A percentile compares a stretch with the other conserved stretches of the same genome.
These are phyloP conservation scores for Carassius gibelio DNA, from an alignment of 2,113 vertebrate genomes.

Conservation along the genomic window DNA sequence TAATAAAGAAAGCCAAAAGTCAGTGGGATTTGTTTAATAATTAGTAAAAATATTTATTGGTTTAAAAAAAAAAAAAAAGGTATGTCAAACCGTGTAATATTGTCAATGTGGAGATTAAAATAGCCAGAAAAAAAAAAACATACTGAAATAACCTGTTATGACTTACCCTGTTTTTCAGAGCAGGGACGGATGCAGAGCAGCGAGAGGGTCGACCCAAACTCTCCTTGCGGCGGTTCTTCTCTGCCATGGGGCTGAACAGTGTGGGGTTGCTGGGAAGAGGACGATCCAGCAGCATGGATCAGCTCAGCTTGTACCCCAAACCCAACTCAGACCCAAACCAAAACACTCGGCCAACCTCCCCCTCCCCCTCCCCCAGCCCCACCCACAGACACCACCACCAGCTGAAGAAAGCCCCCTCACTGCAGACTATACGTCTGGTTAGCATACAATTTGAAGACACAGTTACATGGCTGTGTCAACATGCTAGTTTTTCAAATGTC, in stretches of 20 bases:
- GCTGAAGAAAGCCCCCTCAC: slow-evolving; percentile 78
- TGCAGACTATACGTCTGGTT: slow-evolving; percentile 82
- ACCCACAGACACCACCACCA: accelerated
- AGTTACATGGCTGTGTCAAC: background rate
- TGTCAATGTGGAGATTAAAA: too few species aligned
- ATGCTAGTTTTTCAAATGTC: background rate
- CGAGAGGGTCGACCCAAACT: slow-evolving; percentile 57
- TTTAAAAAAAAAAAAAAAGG: too few species aligned
- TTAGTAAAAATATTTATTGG: too few species aligned
- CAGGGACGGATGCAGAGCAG: slow-evolving; percentile 1
- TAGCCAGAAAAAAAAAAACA: too few species aligned
- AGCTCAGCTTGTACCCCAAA: slow-evolving; percentile 48
- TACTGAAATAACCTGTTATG: background rate
- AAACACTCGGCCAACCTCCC: background rate
- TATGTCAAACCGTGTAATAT: too few species aligned
- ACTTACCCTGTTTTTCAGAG: background rate
- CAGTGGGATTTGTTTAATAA: too few species aligned
- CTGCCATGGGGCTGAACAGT: slow-evolving; percentile 74
- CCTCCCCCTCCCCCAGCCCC: background rate
- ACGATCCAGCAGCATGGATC: slow-evolving; percentile 83
- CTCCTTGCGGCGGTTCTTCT: slow-evolving; percentile 81
- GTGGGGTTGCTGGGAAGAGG: slow-evolving; percentile 73
- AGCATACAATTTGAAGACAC: slow-evolving; percentile 33
- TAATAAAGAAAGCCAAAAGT: too few species aligned
- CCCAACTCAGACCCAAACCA: background rate